A percentile compares a stretch with the other conserved stretches of the same genome.
Evolutionary conservation across 2,113 vertebrate genomes (phyloP).

Genomic region (Australoheros scitulus): DNA sequence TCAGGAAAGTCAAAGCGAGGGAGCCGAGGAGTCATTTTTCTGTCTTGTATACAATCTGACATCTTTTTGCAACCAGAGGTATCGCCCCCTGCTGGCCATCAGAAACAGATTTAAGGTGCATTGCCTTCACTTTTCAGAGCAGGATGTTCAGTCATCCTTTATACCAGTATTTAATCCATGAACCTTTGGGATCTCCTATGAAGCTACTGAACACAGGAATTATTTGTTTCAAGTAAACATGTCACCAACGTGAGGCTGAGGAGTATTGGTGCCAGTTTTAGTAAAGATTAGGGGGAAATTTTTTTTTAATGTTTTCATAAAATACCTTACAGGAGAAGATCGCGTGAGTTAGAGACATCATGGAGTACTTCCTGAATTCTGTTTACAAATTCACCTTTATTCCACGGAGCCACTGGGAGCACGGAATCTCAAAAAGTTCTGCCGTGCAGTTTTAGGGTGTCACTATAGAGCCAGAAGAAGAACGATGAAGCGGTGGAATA

Average conservation of each 20-base stretch:
- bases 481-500: too few relatives aligned
- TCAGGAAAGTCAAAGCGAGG: not conserved
- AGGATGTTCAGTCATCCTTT: too few relatives aligned
- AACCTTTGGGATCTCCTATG: not conserved
- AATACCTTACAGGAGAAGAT: not conserved
- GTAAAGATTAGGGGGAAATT: not conserved
- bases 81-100: not conserved
- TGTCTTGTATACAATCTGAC: not conserved
- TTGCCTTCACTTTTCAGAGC: not conserved
- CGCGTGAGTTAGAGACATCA: not conserved
- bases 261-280: not conserved
- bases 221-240: not conserved
- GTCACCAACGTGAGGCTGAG: not conserved
- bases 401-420: too few relatives aligned
- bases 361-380: not conserved
- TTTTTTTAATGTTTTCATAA: not conserved
- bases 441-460: too few relatives aligned
- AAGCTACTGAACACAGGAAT: not conserved
- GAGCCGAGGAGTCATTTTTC: too few relatives aligned
- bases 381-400: not conserved
- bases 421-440: not conserved
- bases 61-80: rapidly evolving
- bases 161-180: not conserved
- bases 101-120: not conserved
- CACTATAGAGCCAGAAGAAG: too few relatives aligned